phyloP scores from a whole-genome alignment of 2,113 vertebrate genomes.

The Montifringilla adamsi region DNA sequence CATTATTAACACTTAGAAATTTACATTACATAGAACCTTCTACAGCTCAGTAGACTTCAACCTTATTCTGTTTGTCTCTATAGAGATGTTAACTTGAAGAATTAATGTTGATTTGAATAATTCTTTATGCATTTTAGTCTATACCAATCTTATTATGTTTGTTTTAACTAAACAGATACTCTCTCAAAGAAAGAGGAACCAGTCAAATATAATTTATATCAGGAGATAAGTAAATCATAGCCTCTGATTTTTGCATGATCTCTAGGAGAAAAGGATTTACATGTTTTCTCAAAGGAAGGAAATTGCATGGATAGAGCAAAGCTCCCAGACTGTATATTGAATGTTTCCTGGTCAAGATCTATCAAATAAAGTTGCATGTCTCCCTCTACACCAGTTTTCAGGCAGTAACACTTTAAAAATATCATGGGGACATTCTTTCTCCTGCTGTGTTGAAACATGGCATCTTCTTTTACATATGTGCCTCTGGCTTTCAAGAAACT shows the following conservation, averaged over 20 bases:
- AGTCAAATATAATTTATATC: background rate
- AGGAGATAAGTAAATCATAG: background rate
- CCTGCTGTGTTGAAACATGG: background rate
- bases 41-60: background rate
- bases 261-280: background rate
- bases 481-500: background rate
- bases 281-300: background rate
- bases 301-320: background rate
- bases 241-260: background rate
- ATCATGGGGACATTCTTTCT: background rate
- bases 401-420: background rate
- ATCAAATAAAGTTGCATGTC: background rate
- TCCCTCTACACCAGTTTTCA: background rate
- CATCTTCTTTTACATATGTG: background rate
- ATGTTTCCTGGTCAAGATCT: background rate
- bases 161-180: background rate
- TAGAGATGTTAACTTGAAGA: background rate
- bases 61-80: background rate
- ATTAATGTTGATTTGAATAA: background rate
- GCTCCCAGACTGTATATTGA: background rate
- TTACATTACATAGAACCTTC: background rate
- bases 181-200: background rate
- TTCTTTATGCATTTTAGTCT: background rate
- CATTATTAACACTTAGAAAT: background rate
- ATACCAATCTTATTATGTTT: background rate